Evolutionary conservation across 2,888 invertebrate genomes (phyloP).

Genomic region (Agriotes lineatus): DNA sequence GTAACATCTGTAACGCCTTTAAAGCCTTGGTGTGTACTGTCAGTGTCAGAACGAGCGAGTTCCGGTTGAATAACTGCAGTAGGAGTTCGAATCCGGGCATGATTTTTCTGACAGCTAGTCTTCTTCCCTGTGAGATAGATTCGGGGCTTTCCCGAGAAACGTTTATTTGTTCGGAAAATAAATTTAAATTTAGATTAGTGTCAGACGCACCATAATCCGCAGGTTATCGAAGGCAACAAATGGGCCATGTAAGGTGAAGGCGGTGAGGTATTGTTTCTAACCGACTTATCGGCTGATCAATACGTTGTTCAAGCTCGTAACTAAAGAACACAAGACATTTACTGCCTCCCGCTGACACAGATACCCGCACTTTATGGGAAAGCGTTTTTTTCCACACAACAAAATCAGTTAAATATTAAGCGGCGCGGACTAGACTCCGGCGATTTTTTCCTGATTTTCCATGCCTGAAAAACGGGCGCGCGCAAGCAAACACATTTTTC

Average conservation of each 20-base stretch:
- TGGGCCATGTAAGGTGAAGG: slow-evolving; percentile 45
- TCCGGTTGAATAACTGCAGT: background rate
- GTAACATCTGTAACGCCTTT: background rate
- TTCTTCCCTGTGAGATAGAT: slow-evolving; percentile 2
- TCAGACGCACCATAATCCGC: slow-evolving; percentile 33
- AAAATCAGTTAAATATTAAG: slow-evolving; percentile 33
- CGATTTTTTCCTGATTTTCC: slow-evolving; percentile 9
- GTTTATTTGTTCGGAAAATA: slow-evolving; percentile 29
- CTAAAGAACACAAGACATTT: slow-evolving; percentile 45
- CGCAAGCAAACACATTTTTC: background rate
- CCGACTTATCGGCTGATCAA: slow-evolving; percentile 46
- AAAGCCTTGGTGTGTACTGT: background rate
- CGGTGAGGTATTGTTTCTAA: slow-evolving; percentile 46
- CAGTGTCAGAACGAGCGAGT: background rate
- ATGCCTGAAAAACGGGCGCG: background rate
- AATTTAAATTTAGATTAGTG: slow-evolving; percentile 39
- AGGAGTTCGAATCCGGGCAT: background rate
- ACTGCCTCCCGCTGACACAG: slow-evolving; percentile 41
- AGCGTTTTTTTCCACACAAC: slow-evolving; percentile 23
- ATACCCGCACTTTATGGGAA: slow-evolving; percentile 37
- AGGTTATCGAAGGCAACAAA: slow-evolving; percentile 42
- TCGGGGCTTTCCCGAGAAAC: slow-evolving; percentile 5
- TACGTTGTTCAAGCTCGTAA: slow-evolving; percentile 46
- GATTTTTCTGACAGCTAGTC: background rate
- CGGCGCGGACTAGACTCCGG: background rate